These are phyloP conservation scores for Adrianichthys oophorus DNA, from an alignment of 2,797 vertebrate genomes.

Conservation along the genomic window DNA sequence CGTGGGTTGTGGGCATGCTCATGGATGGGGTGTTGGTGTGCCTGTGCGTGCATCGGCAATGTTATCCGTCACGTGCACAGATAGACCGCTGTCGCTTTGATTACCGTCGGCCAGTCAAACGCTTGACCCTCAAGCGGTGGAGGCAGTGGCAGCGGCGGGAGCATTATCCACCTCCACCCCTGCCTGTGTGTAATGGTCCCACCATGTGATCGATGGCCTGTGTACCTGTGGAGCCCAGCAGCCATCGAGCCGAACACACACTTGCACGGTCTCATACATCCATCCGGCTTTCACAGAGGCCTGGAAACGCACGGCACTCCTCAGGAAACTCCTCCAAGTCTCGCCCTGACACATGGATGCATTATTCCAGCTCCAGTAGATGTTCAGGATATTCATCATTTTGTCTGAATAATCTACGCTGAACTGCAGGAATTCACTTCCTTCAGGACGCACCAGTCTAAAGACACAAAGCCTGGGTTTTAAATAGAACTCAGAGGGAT, in stretches of 20 bases:
- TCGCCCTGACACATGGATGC: slow-evolving; percentile 62
- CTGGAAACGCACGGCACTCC: slow-evolving; percentile 56
- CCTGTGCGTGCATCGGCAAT: slow-evolving; percentile 19
- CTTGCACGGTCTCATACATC: slow-evolving; percentile 26
- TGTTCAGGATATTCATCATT: slow-evolving; percentile 54
- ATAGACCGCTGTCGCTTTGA: slow-evolving; percentile 65
- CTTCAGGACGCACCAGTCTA: no score
- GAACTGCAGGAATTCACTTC: slow-evolving; percentile 11
- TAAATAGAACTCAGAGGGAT: no score
- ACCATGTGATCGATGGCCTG: slow-evolving; percentile 71
- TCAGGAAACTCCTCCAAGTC: slow-evolving; percentile 65
- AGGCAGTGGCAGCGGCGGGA: slow-evolving; percentile 66
- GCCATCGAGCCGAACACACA: slow-evolving; percentile 36
- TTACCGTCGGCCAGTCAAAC: slow-evolving; percentile 66
- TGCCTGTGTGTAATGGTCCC: slow-evolving; percentile 70
- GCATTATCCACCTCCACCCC: slow-evolving; percentile 71
- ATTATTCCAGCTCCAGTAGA: slow-evolving; percentile 53
- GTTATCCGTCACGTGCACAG: slow-evolving; percentile 71
- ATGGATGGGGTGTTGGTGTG: neutral
- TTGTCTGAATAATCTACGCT: slow-evolving; percentile 37
- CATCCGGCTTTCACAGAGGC: slow-evolving; percentile 46
- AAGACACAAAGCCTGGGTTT: no score
- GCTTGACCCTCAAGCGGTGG: slow-evolving; percentile 68
- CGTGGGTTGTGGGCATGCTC: slow-evolving; percentile 1
- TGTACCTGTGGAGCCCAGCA: slow-evolving; percentile 67